Base-by-base conservation (phyloP, 2,888 invertebrate species). In the Xestia c-nigrum region DNA sequence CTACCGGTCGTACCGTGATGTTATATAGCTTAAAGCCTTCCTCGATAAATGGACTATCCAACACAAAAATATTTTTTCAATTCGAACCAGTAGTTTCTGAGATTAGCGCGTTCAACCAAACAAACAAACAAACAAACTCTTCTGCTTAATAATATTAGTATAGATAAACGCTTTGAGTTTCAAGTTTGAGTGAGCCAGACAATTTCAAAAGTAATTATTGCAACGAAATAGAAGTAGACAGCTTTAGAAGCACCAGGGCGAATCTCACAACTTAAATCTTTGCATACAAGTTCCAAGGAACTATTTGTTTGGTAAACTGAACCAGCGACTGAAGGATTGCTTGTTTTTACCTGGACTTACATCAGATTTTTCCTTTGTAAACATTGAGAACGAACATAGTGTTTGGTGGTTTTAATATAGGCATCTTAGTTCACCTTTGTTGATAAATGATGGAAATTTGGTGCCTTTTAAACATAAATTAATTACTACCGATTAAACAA, bases 231-330 rank as follows among this genome's bases (percentile, higher is more conserved):
- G 59, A 31, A 59, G 9, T 31, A 38, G 4, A 0, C 19, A 61
- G 10, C 21, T 40, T 63, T 0, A 9, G 10, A 40, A 1, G 5
- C 19, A 10, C 2, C 61, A 63, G 40, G 12, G 63, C 5, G 40
- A 5, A 40, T 63, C 38, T 40, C 3, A 40, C 21, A 21, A 21
- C 0, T 21, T 63, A 63, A 63, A 63, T 63, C 40, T 63, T 38
- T 12, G 12, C 2, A 12, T 21, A 1, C 40, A 63, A 31, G n/a
- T 70, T 72, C n/a, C 21, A 76, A 64, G 61, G 74, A 40, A 70
- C 71, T 38, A 61, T 80, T 64, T 76, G 47, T 83, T 76, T 65
- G 24, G 80, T 74, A 80, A 80, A 1, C 61, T 50, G 76, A 80
- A 10, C 52, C 24, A 31, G 3, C 52, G 46, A 40, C 70, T 47